These are phyloP conservation scores for Lepus europaeus DNA, from an alignment of 2,113 vertebrate genomes.

Conservation along the genomic window DNA sequence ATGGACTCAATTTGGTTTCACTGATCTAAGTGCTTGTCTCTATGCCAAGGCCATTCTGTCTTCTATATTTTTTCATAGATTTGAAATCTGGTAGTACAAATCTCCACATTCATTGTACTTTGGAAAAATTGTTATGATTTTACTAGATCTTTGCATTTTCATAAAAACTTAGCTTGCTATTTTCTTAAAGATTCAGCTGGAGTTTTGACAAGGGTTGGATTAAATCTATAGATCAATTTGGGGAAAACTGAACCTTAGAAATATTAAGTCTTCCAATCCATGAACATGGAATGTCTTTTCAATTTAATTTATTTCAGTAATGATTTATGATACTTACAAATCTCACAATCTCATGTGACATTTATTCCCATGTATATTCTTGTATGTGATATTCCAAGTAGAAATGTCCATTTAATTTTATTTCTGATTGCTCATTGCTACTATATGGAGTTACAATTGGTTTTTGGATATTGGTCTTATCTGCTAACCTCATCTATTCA, in stretches of 20 bases:
- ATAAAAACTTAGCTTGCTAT: not conserved
- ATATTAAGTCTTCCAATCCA: not conserved
- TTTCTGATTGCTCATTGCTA: not conserved
- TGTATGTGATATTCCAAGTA: not conserved
- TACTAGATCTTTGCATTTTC: conserved; percentile 14
- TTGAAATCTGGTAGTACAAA: not conserved
- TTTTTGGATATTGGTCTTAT: conserved; percentile 17
- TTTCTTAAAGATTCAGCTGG: not conserved
- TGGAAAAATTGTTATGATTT: not conserved
- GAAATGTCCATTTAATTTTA: not conserved
- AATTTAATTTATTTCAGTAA: not conserved
- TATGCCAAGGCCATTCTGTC: not conserved
- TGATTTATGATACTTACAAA: not conserved
- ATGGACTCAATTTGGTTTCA: not conserved
- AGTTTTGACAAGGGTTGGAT: conserved; percentile 20
- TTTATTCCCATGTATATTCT: not conserved
- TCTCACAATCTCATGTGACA: not conserved
- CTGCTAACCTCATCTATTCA: conserved; percentile 21
- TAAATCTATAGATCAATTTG: conserved; percentile 13
- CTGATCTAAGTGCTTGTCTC: not conserved
- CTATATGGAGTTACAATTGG: not conserved
- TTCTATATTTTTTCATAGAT: not conserved
- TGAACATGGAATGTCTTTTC: not conserved
- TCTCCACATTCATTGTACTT: not conserved
- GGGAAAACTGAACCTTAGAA: not conserved